Conservation (phyloP, 2,113 vertebrate species). For the Phylloscopus trochilus region DNA sequence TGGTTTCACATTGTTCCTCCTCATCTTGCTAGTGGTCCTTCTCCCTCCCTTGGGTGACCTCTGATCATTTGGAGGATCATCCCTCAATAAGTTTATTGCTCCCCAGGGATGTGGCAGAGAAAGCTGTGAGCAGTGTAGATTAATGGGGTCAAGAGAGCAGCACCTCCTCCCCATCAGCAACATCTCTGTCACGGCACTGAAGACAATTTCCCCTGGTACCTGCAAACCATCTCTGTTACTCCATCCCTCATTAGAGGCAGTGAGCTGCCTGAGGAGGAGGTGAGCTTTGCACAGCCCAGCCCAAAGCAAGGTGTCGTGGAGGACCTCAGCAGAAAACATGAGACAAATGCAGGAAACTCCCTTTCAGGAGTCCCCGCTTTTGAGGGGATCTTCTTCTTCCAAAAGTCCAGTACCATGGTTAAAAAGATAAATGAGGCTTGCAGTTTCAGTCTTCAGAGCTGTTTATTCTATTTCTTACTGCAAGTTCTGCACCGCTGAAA, state of each 20-base stretch:
- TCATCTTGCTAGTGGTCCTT: neutral
- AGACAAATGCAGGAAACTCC: too few species aligned
- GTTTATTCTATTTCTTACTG: too few species aligned
- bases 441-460: too few species aligned
- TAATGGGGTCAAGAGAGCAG: constrained; percentile 11
- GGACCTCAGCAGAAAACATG: neutral
- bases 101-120: neutral
- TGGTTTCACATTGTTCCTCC: neutral
- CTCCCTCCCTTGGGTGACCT: neutral
- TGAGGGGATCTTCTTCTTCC: too few species aligned
- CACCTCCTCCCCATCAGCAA: neutral
- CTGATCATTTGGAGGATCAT: neutral
- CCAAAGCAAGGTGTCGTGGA: neutral
- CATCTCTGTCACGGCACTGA: neutral
- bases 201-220: neutral
- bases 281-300: neutral
- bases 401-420: too few species aligned
- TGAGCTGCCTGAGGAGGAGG: neutral
- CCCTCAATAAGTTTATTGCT: neutral
- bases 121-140: neutral
- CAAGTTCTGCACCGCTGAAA: too few species aligned
- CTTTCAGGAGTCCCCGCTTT: too few species aligned
- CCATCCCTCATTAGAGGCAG: neutral
- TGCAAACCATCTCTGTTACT: neutral
- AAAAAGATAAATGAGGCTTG: too few species aligned